These are phyloP conservation scores for Calameuta idolon DNA, from an alignment of 2,888 invertebrate genomes.

Conservation along the genomic window DNA sequence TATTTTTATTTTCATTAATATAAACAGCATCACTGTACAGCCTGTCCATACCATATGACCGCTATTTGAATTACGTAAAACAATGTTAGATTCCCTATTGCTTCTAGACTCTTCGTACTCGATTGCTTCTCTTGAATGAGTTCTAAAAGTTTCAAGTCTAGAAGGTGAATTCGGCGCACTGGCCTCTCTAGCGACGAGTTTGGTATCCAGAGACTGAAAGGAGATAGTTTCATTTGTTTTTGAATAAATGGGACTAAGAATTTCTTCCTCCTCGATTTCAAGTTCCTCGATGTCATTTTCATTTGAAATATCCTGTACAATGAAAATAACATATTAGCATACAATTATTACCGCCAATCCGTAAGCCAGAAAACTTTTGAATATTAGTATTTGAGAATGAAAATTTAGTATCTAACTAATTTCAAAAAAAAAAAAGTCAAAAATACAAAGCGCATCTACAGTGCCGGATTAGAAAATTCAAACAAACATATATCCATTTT, in stretches of 20 bases:
- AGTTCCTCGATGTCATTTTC: background rate
- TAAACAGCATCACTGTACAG: background rate
- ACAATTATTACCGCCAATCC: background rate
- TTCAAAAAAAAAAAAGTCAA: background rate
- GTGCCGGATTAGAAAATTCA: background rate
- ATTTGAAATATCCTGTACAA: background rate
- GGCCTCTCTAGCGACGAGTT: background rate
- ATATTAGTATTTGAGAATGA: background rate
- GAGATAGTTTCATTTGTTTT: background rate
- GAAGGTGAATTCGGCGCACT: background rate
- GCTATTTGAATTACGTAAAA: background rate
- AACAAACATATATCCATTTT: background rate
- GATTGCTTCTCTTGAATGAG: conserved; percentile 39
- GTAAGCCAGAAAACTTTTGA: background rate
- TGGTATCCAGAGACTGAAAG: background rate
- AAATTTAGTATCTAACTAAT: background rate
- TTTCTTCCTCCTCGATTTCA: background rate
- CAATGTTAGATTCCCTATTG: conserved; percentile 11
- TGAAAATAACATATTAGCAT: background rate
- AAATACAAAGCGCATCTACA: background rate
- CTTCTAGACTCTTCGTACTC: conserved; percentile 28
- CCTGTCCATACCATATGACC: background rate
- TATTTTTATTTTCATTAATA: background rate
- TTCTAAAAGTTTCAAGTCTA: conserved; percentile 21
- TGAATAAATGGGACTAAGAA: background rate